These are phyloP conservation scores for Epizoanthus stellaris DNA, from an alignment of 92 coral and sea anemone species.

Conservation along the genomic window DNA sequence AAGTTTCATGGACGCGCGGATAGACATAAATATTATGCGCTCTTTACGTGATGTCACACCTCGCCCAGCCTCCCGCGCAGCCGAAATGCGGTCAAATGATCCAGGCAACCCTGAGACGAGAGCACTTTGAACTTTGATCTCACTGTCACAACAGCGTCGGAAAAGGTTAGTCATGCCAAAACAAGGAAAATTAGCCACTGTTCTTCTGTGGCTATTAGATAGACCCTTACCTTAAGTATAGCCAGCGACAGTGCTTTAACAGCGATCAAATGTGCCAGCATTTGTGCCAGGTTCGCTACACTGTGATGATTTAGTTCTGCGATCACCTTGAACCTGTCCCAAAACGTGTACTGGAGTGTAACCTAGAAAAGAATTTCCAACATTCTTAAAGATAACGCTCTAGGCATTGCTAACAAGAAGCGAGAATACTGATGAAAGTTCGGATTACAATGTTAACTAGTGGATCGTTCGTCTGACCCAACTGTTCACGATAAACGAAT, in stretches of 20 bases:
- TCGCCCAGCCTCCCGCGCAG: too few relatives aligned
- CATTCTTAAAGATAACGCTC: background rate
- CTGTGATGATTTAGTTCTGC: conserved; percentile 72
- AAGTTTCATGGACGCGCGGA: too few relatives aligned
- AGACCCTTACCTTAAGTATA: conserved; percentile 77
- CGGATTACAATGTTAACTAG: too few relatives aligned
- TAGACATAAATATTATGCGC: too few relatives aligned
- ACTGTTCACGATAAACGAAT: background rate
- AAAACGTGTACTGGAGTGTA: conserved; percentile 92
- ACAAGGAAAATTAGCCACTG: background rate
- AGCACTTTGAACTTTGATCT: too few relatives aligned
- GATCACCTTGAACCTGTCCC: conserved; percentile 94
- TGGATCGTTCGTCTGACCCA: too few relatives aligned
- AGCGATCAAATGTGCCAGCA: conserved; percentile 82
- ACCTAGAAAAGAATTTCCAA: conserved; percentile 56
- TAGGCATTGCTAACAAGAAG: too few relatives aligned
- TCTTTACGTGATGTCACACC: too few relatives aligned
- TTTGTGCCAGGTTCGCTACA: conserved; percentile 76
- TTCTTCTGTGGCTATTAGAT: background rate
- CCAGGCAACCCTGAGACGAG: too few relatives aligned
- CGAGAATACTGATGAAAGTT: too few relatives aligned
- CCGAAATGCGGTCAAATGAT: too few relatives aligned
- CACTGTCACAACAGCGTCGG: too few relatives aligned
- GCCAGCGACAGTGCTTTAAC: conserved; percentile 84
- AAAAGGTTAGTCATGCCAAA: background rate